These are phyloP conservation scores for Plutomurus gul DNA, from an alignment of 1,140 invertebrate species.

Conservation along the genomic window DNA sequence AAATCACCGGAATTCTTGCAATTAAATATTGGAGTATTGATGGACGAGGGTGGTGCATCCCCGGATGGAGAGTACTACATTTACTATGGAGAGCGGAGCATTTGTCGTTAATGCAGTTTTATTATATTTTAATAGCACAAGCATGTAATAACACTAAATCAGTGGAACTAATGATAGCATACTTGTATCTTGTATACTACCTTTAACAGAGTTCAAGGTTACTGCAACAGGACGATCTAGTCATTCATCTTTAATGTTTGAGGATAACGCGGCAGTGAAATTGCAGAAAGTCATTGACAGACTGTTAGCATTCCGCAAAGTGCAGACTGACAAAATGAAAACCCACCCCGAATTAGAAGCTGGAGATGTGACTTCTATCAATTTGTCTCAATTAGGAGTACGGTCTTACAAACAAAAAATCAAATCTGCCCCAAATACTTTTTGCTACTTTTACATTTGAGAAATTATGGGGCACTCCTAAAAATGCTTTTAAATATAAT, in stretches of 20 bases:
- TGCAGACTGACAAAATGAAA: constrained; percentile 69
- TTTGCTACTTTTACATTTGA: constrained; percentile 10
- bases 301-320: constrained; percentile 72
- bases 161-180: background rate
- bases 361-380: constrained; percentile 85
- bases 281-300: constrained; percentile 72
- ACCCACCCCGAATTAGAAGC: constrained; percentile 68
- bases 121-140: background rate
- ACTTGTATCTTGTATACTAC: background rate
- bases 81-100: constrained; percentile 63
- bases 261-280: constrained; percentile 83
- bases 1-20: constrained; percentile 60
- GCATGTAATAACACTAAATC: background rate
- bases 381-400: constrained; percentile 79
- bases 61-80: constrained; percentile 60
- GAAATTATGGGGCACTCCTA: background rate
- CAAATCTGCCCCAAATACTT: constrained; percentile 6
- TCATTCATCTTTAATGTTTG: constrained; percentile 70
- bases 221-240: constrained; percentile 62
- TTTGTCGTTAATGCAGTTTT: constrained; percentile 54
- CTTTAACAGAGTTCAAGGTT: constrained; percentile 55
- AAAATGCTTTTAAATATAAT: constrained; percentile 16
- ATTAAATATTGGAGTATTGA: constrained; percentile 64
- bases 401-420: background rate
- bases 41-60: constrained; percentile 65